These are phyloP conservation scores for Camponotus fellah DNA, from an alignment of 2,888 invertebrate species.

Conservation along the genomic window DNA sequence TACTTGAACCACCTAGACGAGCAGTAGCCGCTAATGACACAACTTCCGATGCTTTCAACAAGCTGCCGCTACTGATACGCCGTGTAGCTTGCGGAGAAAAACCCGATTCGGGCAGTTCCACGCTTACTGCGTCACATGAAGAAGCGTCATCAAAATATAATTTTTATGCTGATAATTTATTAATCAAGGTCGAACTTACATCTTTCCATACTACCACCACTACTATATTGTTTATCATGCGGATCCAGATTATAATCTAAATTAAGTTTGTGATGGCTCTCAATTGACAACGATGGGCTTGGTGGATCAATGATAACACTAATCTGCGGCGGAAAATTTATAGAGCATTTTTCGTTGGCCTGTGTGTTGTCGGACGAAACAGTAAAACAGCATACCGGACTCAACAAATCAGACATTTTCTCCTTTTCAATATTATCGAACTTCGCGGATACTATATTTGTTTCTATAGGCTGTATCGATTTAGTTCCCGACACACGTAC, in stretches of 20 bases:
- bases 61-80: conserved; percentile 96
- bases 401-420: conserved; percentile 74
- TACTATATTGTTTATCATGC: conserved; percentile 78
- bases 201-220: conserved; percentile 85
- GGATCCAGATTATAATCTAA: conserved; percentile 70
- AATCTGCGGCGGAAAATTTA: conserved; percentile 83
- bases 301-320: conserved; percentile 85
- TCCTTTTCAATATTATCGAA: conserved; percentile 53
- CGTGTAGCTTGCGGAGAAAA: conserved; percentile 95
- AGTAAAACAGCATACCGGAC: conserved; percentile 80
- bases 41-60: conserved; percentile 92
- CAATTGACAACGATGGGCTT: conserved; percentile 84
- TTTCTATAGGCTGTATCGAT: conserved; percentile 7
- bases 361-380: conserved; percentile 76
- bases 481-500: conserved; percentile 19
- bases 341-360: conserved; percentile 72
- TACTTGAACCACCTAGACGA: conserved; percentile 85
- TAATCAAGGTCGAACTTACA: conserved; percentile 76
- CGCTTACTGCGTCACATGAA: conserved; percentile 81
- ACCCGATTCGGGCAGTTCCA: conserved; percentile 87
- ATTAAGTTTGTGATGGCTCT: conserved; percentile 78
- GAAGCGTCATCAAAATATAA: neutral
- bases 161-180: conserved; percentile 39
- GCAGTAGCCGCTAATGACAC: conserved; percentile 88
- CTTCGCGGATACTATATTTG: conserved; percentile 21